A percentile compares a stretch with the other conserved stretches of the same genome.
These are phyloP conservation scores for Scaptomyza cyrtandrae DNA, from an alignment of 2,888 invertebrate genomes.

Conservation along the genomic window DNA sequence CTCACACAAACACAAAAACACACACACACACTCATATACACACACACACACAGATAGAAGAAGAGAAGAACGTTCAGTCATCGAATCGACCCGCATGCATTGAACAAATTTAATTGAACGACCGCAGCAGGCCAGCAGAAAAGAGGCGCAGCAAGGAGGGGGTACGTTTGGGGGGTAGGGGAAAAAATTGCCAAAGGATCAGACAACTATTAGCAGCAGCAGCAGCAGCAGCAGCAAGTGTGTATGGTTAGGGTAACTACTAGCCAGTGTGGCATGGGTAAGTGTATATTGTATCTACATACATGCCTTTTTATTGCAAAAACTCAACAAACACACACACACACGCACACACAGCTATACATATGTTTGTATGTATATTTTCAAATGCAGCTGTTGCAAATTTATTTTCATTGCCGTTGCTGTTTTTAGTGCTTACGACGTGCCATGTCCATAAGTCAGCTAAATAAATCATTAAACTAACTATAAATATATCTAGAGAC, in stretches of 20 bases:
- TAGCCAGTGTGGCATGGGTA: slow-evolving; percentile 32
- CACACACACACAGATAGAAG: slow-evolving; percentile 1
- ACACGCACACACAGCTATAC: background rate
- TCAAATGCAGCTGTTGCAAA: slow-evolving; percentile 78
- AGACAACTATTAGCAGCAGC: slow-evolving; percentile 61
- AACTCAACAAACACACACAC: slow-evolving; percentile 1
- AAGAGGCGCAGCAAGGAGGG: too few species aligned
- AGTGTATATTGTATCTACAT: slow-evolving; percentile 14
- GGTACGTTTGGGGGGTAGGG: too few species aligned
- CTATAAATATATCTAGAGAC: slow-evolving; percentile 44
- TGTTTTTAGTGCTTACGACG: slow-evolving; percentile 52
- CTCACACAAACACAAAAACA: slow-evolving; percentile 9
- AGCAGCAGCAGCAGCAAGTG: slow-evolving; percentile 43
- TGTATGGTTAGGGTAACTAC: slow-evolving; percentile 23
- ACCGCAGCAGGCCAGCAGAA: slow-evolving; percentile 47
- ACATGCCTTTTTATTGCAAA: slow-evolving; percentile 71
- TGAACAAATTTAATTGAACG: slow-evolving; percentile 77
- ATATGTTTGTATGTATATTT: slow-evolving; percentile 48
- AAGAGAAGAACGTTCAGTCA: slow-evolving; percentile 25
- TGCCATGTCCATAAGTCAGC: slow-evolving; percentile 65
- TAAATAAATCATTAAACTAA: slow-evolving; percentile 69
- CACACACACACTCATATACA: background rate
- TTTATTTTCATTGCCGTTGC: slow-evolving; percentile 71
- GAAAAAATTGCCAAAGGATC: slow-evolving; percentile 41
- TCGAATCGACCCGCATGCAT: slow-evolving; percentile 68